These are phyloP conservation scores for Dasypogon diadema DNA, from an alignment of 2,888 invertebrate genomes.

Conservation along the genomic window DNA sequence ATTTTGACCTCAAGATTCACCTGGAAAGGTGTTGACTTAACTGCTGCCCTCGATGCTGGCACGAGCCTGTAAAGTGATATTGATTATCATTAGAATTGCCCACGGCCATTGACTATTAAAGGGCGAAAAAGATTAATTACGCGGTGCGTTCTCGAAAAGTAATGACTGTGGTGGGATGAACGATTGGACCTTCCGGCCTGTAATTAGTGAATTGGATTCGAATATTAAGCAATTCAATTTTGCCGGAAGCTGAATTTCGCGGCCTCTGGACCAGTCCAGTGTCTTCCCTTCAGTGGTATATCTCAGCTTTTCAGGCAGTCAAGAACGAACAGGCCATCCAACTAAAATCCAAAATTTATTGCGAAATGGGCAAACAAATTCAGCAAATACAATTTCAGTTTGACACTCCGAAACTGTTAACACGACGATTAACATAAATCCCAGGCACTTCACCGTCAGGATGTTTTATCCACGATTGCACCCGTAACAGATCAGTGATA, in stretches of 20 bases:
- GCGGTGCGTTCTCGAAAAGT: background rate
- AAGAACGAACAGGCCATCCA: background rate
- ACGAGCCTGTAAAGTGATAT: conserved; percentile 10
- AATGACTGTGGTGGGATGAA: too few species aligned
- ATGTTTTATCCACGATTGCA: conserved; percentile 34
- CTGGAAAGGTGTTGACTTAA: conserved; percentile 35
- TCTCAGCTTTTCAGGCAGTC: background rate
- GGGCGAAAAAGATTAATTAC: background rate
- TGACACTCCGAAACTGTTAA: conserved; percentile 33
- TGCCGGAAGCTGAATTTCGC: too few species aligned
- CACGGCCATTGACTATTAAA: background rate
- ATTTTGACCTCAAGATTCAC: conserved; percentile 7
- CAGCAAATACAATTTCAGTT: conserved; percentile 36
- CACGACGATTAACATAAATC: conserved; percentile 35
- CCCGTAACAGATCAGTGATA: conserved; percentile 39
- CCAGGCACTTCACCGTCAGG: conserved; percentile 10
- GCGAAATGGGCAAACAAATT: conserved; percentile 33
- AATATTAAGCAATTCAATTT: too few species aligned
- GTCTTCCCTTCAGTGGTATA: background rate
- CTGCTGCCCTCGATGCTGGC: conserved; percentile 1
- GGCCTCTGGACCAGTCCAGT: too few species aligned
- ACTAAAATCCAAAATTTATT: background rate
- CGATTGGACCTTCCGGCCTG: too few species aligned
- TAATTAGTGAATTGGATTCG: too few species aligned
- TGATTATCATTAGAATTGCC: conserved; percentile 7